Conservation (phyloP, 2,888 invertebrate genomes). For the Theretra japonica region DNA sequence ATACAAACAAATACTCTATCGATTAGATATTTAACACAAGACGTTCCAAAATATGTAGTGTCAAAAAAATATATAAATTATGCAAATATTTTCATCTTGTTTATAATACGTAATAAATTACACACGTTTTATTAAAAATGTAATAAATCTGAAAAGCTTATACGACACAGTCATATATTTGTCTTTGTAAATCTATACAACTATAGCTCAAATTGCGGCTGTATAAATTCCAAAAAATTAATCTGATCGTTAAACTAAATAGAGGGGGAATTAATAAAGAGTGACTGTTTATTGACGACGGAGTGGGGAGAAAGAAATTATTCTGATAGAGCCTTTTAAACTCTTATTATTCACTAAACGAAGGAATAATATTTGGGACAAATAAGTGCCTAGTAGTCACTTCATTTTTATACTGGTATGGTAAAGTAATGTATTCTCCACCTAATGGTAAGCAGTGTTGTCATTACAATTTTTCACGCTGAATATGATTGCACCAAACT, state of each 20-base stretch:
- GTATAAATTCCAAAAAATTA: slow-evolving; percentile 14
- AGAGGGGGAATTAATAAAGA: neutral
- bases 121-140: slow-evolving; percentile 10
- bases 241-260: neutral
- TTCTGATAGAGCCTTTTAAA: too few species aligned
- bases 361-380: too few species aligned
- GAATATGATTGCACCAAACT: too few species aligned
- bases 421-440: too few species aligned
- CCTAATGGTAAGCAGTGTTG: too few species aligned
- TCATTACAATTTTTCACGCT: too few species aligned
- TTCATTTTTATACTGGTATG: too few species aligned
- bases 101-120: slow-evolving; percentile 20
- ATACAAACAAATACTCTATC: neutral
- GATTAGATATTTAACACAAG: neutral
- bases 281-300: neutral
- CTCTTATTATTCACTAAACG: too few species aligned
- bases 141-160: slow-evolving; percentile 17
- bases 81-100: slow-evolving; percentile 22
- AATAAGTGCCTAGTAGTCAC: too few species aligned
- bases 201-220: slow-evolving; percentile 7
- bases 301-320: neutral
- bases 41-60: slow-evolving; percentile 4
- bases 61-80: slow-evolving; percentile 11
- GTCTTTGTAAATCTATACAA: slow-evolving; percentile 24
- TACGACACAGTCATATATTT: slow-evolving; percentile 10